Conservation (phyloP, 2,113 vertebrate species). For the Halichoerus grypus region DNA sequence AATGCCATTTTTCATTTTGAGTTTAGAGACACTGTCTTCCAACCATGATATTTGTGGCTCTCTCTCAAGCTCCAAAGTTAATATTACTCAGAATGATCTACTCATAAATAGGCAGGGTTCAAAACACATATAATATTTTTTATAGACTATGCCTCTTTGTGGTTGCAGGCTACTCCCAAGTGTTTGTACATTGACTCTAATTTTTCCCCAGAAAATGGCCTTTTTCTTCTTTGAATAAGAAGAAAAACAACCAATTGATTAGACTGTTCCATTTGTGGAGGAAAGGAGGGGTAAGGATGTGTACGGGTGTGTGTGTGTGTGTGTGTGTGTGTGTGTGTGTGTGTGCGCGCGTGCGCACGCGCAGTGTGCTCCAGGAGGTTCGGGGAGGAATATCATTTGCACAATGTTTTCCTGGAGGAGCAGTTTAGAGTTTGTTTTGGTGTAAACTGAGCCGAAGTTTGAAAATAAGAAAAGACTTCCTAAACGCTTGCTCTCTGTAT, state of each 20-base stretch:
- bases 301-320: neutral
- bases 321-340: neutral
- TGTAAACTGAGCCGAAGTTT: constrained; percentile 75
- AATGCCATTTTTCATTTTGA: neutral
- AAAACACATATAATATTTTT: neutral
- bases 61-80: neutral
- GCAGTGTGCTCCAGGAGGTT: neutral
- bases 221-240: neutral
- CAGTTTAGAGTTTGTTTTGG: constrained; percentile 61
- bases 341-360: rapidly evolving
- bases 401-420: constrained; percentile 64
- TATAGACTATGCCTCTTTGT: neutral
- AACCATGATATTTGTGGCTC: neutral
- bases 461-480: constrained; percentile 75
- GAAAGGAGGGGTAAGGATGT: neutral
- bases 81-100: constrained; percentile 5
- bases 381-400: neutral
- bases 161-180: neutral
- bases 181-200: neutral
- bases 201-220: neutral
- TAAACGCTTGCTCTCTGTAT: constrained; percentile 70
- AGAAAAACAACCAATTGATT: neutral
- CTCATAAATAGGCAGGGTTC: neutral
- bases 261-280: neutral
- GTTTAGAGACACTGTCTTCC: neutral